Percentiles rank a stretch among this genome's conserved stretches.
phyloP scores from a whole-genome alignment of 2,797 vertebrate genomes.

The Phoeniculus purpureus region DNA sequence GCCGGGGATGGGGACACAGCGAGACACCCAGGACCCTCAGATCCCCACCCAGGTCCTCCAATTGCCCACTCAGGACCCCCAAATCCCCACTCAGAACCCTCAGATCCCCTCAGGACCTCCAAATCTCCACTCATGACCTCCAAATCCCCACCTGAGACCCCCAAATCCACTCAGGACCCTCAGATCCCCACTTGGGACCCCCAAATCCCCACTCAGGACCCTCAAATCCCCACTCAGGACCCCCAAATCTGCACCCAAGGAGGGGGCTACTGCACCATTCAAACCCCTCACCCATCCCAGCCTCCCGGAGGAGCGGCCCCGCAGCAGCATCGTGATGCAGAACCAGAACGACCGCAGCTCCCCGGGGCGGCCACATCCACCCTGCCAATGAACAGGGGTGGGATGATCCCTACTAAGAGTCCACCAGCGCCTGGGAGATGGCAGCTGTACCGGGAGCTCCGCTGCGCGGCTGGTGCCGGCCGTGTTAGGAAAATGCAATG shows the following conservation, averaged over 20 bases:
- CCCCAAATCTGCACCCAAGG: background rate
- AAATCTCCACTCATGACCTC: background rate
- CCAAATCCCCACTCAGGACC: background rate
- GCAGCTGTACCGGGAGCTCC: constrained; percentile 44
- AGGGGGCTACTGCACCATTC: background rate
- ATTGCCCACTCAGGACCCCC: no score
- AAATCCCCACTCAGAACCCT: background rate
- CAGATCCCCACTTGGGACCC: background rate
- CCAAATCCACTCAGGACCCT: background rate
- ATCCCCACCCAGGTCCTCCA: background rate
- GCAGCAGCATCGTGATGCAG: background rate
- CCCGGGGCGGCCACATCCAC: background rate
- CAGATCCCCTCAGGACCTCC: background rate
- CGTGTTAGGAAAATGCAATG: constrained; percentile 70
- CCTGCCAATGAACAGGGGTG: background rate
- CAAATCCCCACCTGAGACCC: background rate
- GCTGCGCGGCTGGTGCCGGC: constrained; percentile 44
- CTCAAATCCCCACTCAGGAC: background rate
- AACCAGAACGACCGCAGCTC: background rate
- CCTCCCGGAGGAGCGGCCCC: background rate
- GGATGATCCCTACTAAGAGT: constrained; percentile 54
- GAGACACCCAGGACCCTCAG: background rate
- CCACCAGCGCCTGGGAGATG: constrained; percentile 37
- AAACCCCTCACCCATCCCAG: background rate
- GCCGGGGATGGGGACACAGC: background rate